Base-by-base conservation (phyloP, 2,797 vertebrate species). In the Semotilus atromaculatus region DNA sequence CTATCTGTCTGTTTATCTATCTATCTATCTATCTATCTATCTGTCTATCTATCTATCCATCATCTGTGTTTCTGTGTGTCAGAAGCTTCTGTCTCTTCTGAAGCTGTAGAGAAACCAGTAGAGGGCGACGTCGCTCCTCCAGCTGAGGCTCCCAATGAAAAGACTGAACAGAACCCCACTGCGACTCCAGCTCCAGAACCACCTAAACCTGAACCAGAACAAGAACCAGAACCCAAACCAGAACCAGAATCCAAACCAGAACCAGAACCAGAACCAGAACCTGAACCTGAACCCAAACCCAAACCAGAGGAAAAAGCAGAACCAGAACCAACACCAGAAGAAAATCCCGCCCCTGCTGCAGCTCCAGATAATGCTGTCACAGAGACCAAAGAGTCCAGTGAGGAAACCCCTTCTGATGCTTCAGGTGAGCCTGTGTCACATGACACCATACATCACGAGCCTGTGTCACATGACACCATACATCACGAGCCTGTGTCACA, bases 271-370 rank as follows among this genome's bases (percentile, higher is more conserved):
- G 86, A 89, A 80, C 26, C 83, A 16, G 58, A 10, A 23, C 53
- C 88, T 36, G 89, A 91, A 86, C 9, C 73, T 0, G 58, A 80
- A 10, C 18, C 38, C 38, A 1, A 10, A 23, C 53, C 88, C 43
- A 89, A 91, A 85, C 11, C 73, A 1, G 58, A 80, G 29, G 43
- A 34, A 70, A 90, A 94, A 40, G 31, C 84, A 38, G 34, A 62
- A 10, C 18, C 88, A 34, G 87, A 85, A 43, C 60, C 66, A 16
- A 88, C 90, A 64, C 81, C 26, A 0, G 48, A 60, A 68, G 72
- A 26, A 67, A 84, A 76, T n/a, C 51, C 81, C 40, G 86, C 51
- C n/a, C 31, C 79, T 74, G 87, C 74, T 43, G 40, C 82, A 83
- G 91, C 89, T 71, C 67, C 70, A 51, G 89, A 40, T 82, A 48